Evolutionary conservation across 2,797 vertebrate genomes (phyloP).

Genomic region (Serranus cabrilla): DNA sequence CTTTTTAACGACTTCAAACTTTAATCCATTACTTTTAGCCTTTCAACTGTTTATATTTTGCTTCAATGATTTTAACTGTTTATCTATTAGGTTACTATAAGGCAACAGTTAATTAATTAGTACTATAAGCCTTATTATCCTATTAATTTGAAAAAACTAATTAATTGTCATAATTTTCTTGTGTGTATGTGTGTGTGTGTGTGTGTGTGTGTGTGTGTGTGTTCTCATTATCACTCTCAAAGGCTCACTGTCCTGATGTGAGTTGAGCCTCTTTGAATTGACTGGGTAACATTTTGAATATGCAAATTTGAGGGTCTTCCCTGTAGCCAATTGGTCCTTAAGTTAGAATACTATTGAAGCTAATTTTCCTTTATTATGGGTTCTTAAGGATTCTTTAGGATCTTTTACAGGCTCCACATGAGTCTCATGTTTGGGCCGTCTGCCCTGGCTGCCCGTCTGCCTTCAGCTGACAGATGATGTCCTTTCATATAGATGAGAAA

Average conservation of each 20-base stretch:
- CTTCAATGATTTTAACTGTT: neutral
- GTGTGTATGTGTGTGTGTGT: no score
- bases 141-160: no score
- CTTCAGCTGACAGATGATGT: slow-evolving; percentile 3
- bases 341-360: slow-evolving; percentile 11
- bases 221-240: neutral
- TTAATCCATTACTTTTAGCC: neutral
- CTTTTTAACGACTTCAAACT: no score
- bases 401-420: neutral
- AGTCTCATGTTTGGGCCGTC: neutral
- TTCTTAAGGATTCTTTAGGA: slow-evolving; percentile 18
- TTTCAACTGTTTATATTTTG: no score
- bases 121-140: no score
- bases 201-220: no score
- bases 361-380: slow-evolving; percentile 42
- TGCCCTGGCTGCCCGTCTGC: neutral
- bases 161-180: no score
- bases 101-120: neutral
- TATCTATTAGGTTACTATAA: no score
- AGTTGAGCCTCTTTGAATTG: slow-evolving; percentile 12
- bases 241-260: neutral
- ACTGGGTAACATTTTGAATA: slow-evolving; percentile 25
- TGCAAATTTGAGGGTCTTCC: slow-evolving; percentile 20
- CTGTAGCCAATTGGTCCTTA: neutral
- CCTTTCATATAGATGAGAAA: neutral